Evolutionary conservation across 2,797 vertebrate species (phyloP), one percentile per base, ranked within the genome.

Genomic region (Galago senegalensis): DNA sequence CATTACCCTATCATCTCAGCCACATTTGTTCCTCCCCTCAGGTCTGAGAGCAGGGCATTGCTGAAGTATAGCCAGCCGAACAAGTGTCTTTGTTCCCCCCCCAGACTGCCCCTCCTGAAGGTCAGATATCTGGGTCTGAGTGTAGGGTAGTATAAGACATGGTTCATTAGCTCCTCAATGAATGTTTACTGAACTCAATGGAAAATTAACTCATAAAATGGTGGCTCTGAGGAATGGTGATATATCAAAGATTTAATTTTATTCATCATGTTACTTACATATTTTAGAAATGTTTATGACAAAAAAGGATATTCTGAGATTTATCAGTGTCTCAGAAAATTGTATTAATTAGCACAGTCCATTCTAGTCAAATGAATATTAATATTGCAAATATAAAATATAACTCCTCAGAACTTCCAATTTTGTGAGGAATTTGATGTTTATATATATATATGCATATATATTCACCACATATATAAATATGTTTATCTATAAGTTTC

Each of bases 201-300:
- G 46, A 95, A 93, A 95, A 83, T 83, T 86, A 93, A 91, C 14
- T 60, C 49, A 56, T 20, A 89, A 92, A 92, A 84, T 81, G 79
- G 84, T 76, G 63, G 70, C 27, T 49, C 31, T 61, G 34, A 95
- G 31, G 37, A 79, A 93, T 72, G 58, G n/a, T 13, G 67, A 93
- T 73, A 29, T 40, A 46, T 40, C 75, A 65, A 89, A 94, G 58
- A 88, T 90, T 96, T 83, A 87, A 92, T 91, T 94, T 31, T 95
- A 53, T 82, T 96, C 20, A 93, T 77, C 17, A 93, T 81, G 18
- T 70, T 85, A 93, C 23, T 87, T 95, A 95, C 86, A 60, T 85
- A 85, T 92, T 87, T 95, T 96, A 92, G 63, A 56, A 81, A 87
- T 18, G 58, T 43, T 70, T 87, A 82, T 58, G 69, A 79, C 81